Conservation (phyloP, 1,140 invertebrate genomes). For the Calephelis nemesis region DNA sequence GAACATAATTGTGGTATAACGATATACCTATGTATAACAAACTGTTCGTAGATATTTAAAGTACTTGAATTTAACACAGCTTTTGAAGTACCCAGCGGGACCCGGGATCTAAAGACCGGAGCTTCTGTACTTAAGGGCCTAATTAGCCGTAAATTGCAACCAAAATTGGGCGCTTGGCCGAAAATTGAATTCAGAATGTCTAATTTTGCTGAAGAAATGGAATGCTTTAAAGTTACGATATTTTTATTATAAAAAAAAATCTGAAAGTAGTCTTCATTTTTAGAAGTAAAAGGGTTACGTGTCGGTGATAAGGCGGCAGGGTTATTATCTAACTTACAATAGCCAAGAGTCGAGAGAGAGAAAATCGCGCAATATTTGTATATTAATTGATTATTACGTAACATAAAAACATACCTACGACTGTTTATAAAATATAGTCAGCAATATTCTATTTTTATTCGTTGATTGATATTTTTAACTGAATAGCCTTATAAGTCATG, state of each 20-base stretch:
- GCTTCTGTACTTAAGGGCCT: slow-evolving; percentile 68
- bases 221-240: slow-evolving; percentile 18
- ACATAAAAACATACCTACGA: too few relatives aligned
- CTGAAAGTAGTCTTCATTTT: not conserved
- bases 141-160: slow-evolving; percentile 74
- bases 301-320: too few relatives aligned
- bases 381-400: too few relatives aligned
- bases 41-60: slow-evolving; percentile 5
- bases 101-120: slow-evolving; percentile 25
- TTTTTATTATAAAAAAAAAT: not conserved
- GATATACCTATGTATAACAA: not conserved
- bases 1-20: too few relatives aligned
- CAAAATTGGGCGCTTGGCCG: slow-evolving; percentile 63
- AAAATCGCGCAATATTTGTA: too few relatives aligned
- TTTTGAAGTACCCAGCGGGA: slow-evolving; percentile 23
- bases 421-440: too few relatives aligned
- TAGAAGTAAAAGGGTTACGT: too few relatives aligned
- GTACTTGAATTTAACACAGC: slow-evolving; percentile 18
- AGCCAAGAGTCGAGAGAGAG: too few relatives aligned
- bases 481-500: too few relatives aligned
- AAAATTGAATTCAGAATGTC: slow-evolving; percentile 70
- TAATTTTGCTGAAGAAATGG: slow-evolving; percentile 66
- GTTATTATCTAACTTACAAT: too few relatives aligned
- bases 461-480: too few relatives aligned
- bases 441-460: too few relatives aligned